Evolutionary conservation across 2,113 vertebrate species (phyloP).

Genomic region (Maccullochella peelii): DNA sequence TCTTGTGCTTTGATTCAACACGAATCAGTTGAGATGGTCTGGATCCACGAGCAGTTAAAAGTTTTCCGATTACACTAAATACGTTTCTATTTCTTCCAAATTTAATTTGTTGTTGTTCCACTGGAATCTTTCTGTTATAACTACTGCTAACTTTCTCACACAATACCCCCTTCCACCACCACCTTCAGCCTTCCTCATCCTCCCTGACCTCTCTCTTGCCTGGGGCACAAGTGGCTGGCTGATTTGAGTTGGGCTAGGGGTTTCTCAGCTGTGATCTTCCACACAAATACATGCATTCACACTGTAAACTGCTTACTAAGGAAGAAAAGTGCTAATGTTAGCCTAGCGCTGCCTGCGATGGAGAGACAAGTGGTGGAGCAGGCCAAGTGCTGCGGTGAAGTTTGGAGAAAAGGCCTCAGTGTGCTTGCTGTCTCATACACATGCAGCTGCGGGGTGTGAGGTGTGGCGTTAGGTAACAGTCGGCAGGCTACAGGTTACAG

Average conservation of each 20-base stretch:
- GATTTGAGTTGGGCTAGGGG: slow-evolving; percentile 15
- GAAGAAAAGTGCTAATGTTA: slow-evolving; percentile 70
- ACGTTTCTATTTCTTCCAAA: not conserved
- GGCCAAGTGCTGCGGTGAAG: slow-evolving; percentile 69
- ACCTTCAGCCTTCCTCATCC: slow-evolving; percentile 3
- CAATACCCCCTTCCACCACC: not conserved
- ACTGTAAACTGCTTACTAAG: slow-evolving; percentile 61
- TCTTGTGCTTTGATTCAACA: slow-evolving; percentile 5
- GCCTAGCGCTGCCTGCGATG: slow-evolving; percentile 55
- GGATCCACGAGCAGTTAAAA: slow-evolving; percentile 7
- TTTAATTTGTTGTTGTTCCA: not conserved
- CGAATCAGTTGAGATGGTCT: slow-evolving; percentile 19
- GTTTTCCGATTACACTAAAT: not conserved
- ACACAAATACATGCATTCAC: slow-evolving; percentile 63
- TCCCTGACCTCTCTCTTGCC: slow-evolving; percentile 32
- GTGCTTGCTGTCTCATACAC: slow-evolving; percentile 54
- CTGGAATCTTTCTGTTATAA: slow-evolving; percentile 3
- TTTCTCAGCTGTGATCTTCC: slow-evolving; percentile 42
- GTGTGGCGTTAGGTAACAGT: slow-evolving; percentile 69
- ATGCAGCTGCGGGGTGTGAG: slow-evolving; percentile 72
- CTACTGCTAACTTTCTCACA: slow-evolving; percentile 8
- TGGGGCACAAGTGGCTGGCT: slow-evolving; percentile 25
- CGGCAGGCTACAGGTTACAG: slow-evolving; percentile 71
- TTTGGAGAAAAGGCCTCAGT: slow-evolving; percentile 70
- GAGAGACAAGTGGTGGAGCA: slow-evolving; percentile 67